Percentiles rank a stretch among this genome's conserved stretches.
Conservation (phyloP, 2,113 vertebrate genomes). For the Arizona elegans region DNA sequence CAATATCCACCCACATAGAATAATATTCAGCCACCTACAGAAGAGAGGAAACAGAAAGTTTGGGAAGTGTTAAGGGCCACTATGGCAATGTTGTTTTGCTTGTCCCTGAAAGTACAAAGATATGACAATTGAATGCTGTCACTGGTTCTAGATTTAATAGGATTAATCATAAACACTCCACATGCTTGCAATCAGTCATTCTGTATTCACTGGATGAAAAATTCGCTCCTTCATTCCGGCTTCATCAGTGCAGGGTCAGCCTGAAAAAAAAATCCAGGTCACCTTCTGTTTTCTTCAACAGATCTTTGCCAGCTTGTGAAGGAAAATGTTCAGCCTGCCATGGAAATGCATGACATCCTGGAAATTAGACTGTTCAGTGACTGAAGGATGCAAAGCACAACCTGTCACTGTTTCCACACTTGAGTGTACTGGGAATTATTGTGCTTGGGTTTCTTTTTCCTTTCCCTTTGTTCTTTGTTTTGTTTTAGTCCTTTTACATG, state of each 20-base stretch:
- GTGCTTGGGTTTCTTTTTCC: not conserved
- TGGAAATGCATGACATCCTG: not conserved
- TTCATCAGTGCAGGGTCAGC: conserved; percentile 15
- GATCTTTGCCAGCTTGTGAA: conserved; percentile 5
- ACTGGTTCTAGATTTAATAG: conserved; percentile 7
- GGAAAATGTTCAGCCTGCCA: conserved; percentile 15
- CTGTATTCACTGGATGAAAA: conserved; percentile 13
- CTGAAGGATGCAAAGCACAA: conserved; percentile 7
- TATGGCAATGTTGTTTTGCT: not conserved
- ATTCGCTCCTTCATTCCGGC: not conserved
- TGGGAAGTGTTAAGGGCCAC: not conserved
- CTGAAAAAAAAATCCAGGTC: conserved; percentile 13
- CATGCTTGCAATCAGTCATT: not conserved
- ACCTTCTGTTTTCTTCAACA: conserved; percentile 16
- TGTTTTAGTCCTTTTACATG: not conserved
- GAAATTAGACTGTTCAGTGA: conserved; percentile 13
- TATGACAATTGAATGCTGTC: not conserved
- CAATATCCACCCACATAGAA: not conserved
- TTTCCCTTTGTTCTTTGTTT: not conserved
- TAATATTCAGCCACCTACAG: not conserved
- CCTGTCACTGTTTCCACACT: not conserved
- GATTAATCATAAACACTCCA: conserved; percentile 29
- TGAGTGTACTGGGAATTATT: not conserved
- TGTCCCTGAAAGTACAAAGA: not conserved
- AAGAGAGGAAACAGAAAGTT: not conserved